Percentiles rank a stretch among this genome's conserved stretches.
phyloP scores from a whole-genome alignment of 53 echinoderm and acorn worm genomes.

The Echinometra lucunter region DNA sequence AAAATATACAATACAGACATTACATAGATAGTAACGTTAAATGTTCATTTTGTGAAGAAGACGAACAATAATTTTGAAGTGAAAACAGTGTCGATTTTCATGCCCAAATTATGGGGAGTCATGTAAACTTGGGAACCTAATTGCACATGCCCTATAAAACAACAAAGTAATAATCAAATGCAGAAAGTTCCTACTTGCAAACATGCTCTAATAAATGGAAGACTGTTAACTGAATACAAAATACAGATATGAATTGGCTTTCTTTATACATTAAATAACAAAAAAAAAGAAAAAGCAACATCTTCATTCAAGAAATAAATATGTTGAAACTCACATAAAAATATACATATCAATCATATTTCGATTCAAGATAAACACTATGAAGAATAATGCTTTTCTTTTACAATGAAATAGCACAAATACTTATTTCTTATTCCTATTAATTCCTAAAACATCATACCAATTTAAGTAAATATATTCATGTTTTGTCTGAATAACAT shows the following conservation, averaged over 20 bases:
- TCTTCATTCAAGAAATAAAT: too few species aligned
- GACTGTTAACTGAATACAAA: constrained; percentile 7
- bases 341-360: too few species aligned
- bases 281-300: too few species aligned
- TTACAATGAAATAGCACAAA: neutral
- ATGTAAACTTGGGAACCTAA: too few species aligned
- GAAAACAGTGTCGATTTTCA: too few species aligned
- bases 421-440: neutral
- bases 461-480: too few species aligned
- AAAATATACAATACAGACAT: neutral
- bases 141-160: too few species aligned
- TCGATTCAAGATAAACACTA: too few species aligned
- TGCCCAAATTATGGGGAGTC: too few species aligned
- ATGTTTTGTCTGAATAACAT: neutral
- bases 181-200: too few species aligned
- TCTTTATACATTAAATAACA: neutral
- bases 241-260: neutral
- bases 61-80: neutral
- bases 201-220: neutral
- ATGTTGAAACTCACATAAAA: too few species aligned
- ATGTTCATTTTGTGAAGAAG: neutral
- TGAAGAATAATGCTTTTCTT: neutral
- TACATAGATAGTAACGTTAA: neutral
- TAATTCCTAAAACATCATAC: neutral
- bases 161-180: too few species aligned